Conservation (phyloP, 2,888 invertebrate genomes). For the Cylindroiulus punctatus region DNA sequence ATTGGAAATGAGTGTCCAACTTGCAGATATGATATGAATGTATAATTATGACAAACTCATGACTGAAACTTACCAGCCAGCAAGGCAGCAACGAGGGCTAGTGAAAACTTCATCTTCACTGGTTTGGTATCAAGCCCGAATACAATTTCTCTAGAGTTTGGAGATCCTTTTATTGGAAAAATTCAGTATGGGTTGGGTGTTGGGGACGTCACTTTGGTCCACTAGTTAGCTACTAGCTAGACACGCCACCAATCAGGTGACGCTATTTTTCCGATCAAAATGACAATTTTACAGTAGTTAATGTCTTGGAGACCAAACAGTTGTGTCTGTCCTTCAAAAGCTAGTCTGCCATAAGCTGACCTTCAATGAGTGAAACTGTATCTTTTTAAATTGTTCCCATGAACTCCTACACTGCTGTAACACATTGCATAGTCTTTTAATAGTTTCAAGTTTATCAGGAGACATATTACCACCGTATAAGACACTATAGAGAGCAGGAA, state of each 20-base stretch:
- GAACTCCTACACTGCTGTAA: not conserved
- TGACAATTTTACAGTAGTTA: not conserved
- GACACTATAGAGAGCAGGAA: not conserved
- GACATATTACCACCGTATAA: not conserved
- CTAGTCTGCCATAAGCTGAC: not conserved
- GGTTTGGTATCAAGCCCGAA: constrained; percentile 28
- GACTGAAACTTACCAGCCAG: constrained; percentile 53
- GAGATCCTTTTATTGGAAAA: constrained; percentile 47
- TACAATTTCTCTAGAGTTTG: constrained; percentile 42
- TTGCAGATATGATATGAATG: too few relatives aligned
- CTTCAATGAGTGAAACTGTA: constrained; percentile 1
- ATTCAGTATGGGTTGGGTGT: not conserved
- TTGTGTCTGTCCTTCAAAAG: constrained; percentile 25
- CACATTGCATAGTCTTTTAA: not conserved
- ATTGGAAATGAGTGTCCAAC: too few relatives aligned
- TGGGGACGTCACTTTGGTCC: not conserved
- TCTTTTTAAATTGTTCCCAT: constrained; percentile 21
- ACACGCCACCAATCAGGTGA: constrained; percentile 30
- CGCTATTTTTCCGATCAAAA: constrained; percentile 2
- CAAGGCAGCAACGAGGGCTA: constrained; percentile 50
- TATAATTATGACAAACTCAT: too few relatives aligned
- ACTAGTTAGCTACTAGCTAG: not conserved
- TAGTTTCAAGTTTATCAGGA: not conserved
- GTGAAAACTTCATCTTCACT: constrained; percentile 53
- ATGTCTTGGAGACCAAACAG: constrained; percentile 14